A percentile compares a stretch with the other conserved stretches of the same genome.
These are phyloP conservation scores for Acleris sparsana DNA, from an alignment of 2,888 invertebrate species.

Conservation along the genomic window DNA sequence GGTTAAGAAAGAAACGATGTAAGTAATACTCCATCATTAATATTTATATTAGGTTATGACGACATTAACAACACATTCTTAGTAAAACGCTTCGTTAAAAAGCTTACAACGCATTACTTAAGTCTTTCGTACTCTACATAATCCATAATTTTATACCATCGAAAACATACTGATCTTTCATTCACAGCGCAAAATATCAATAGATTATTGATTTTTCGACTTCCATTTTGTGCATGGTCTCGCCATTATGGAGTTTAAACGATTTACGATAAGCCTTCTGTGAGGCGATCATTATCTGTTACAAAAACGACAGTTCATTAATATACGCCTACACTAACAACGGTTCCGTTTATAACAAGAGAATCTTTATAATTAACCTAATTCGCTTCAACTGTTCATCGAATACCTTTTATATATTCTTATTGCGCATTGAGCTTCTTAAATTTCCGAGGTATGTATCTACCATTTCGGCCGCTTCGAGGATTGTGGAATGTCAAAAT, in stretches of 20 bases:
- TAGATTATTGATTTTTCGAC: slow-evolving; percentile 13
- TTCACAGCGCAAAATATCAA: slow-evolving; percentile 4
- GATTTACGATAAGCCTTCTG: slow-evolving; percentile 29
- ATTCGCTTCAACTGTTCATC: slow-evolving; percentile 1
- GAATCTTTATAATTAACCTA: slow-evolving; percentile 10
- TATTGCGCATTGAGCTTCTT: too few relatives aligned
- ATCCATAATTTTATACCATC: too few relatives aligned
- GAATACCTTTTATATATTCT: background rate
- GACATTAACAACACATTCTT: background rate
- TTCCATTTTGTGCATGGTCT: slow-evolving; percentile 15
- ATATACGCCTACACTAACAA: slow-evolving; percentile 36
- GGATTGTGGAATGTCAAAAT: too few relatives aligned
- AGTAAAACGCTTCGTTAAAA: background rate
- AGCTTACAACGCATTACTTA: background rate
- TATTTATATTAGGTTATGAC: background rate
- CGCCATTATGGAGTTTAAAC: slow-evolving; percentile 19
- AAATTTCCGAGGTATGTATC: too few relatives aligned
- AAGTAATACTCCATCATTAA: slow-evolving; percentile 41
- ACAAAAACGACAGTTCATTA: slow-evolving; percentile 26
- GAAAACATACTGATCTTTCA: too few relatives aligned
- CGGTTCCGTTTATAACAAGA: slow-evolving; percentile 11
- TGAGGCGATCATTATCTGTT: slow-evolving; percentile 15
- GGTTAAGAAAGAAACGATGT: slow-evolving; percentile 33
- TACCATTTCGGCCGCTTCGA: too few relatives aligned
- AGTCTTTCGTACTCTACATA: too few relatives aligned